Conservation (phyloP, 2,888 invertebrate genomes). For the Dryomyza anilis region DNA sequence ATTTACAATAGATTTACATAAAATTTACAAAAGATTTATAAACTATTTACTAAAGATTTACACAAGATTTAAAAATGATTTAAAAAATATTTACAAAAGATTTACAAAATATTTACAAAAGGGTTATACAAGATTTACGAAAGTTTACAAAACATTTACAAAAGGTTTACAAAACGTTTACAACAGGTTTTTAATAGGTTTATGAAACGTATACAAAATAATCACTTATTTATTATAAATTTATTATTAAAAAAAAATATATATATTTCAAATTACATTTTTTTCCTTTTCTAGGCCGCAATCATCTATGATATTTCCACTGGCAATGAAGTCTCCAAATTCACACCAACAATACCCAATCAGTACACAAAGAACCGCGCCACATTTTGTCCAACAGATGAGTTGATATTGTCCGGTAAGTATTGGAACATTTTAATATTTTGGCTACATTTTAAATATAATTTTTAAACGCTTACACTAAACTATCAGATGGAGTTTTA, state of each 20-base stretch:
- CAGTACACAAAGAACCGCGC: slow-evolving; percentile 93
- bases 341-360: slow-evolving; percentile 85
- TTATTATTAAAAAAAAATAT: background rate
- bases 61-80: no score
- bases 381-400: slow-evolving; percentile 92
- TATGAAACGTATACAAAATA: no score
- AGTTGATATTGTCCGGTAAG: slow-evolving; percentile 81
- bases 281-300: slow-evolving; percentile 44
- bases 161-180: no score
- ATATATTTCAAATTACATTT: background rate
- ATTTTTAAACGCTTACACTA: slow-evolving; percentile 7
- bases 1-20: no score
- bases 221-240: no score
- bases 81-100: no score
- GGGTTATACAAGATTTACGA: no score
- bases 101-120: no score
- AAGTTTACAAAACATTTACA: no score
- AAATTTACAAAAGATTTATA: no score
- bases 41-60: no score
- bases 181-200: no score
- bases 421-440: background rate
- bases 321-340: slow-evolving; percentile 72
- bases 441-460: background rate
- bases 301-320: slow-evolving; percentile 86
- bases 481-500: slow-evolving; percentile 80